Conservation (phyloP, 2,797 vertebrate species). For the Toxotes lorentzi region DNA sequence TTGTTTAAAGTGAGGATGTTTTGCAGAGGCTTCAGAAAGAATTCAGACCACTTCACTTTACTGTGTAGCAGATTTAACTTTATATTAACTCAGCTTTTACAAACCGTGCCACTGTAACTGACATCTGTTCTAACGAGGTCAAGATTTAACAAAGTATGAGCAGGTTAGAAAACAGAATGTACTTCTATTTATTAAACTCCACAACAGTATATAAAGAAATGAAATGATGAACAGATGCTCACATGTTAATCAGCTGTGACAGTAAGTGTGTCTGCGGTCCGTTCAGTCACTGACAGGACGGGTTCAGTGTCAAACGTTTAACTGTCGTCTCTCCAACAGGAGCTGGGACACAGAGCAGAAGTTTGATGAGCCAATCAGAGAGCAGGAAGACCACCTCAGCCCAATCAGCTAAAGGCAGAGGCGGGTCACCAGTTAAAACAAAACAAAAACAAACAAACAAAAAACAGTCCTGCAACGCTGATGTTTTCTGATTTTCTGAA, state of each 20-base stretch:
- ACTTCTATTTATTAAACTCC: neutral
- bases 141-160: neutral
- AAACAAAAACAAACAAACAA: too few species aligned
- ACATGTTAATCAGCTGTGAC: too few species aligned
- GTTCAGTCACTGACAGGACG: too few species aligned
- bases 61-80: too few species aligned
- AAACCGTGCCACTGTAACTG: neutral
- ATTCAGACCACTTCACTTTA: too few species aligned
- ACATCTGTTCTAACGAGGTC: neutral
- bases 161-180: neutral
- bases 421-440: neutral
- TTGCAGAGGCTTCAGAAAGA: too few species aligned
- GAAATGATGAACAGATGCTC: too few species aligned
- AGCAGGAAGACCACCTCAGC: neutral
- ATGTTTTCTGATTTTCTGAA: neutral
- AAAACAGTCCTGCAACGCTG: neutral
- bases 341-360: constrained; percentile 12
- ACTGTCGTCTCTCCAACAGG: constrained; percentile 11
- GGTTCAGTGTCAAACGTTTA: neutral
- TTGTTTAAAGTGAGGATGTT: neutral
- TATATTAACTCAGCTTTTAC: neutral
- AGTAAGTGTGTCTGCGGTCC: too few species aligned
- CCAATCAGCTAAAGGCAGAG: constrained; percentile 20
- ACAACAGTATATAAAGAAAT: too few species aligned
- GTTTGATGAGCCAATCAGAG: constrained; percentile 36